phyloP scores from a whole-genome alignment of 1,140 invertebrate genomes.

The Pachyrhynchus sulphureomaculatus region DNA sequence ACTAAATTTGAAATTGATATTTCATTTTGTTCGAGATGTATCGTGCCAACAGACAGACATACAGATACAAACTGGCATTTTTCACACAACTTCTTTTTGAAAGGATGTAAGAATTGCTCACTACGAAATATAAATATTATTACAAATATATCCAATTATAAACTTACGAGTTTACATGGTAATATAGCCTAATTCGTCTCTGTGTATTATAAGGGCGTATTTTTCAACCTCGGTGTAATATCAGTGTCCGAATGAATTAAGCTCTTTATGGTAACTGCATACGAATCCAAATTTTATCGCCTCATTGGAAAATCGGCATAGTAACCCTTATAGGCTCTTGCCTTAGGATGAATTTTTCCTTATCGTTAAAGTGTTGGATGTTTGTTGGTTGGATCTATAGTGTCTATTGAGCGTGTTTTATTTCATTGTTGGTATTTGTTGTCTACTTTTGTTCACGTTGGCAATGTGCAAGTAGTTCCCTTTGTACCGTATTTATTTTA shows the following conservation, averaged over 20 bases:
- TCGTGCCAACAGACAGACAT: too few species aligned
- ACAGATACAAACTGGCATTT: too few species aligned
- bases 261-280: slow-evolving; percentile 40
- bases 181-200: slow-evolving; percentile 5
- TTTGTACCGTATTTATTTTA: slow-evolving; percentile 50
- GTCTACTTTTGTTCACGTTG: slow-evolving; percentile 48
- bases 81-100: too few species aligned
- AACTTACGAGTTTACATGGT: too few species aligned
- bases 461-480: slow-evolving; percentile 48
- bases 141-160: too few species aligned
- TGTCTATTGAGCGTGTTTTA: slow-evolving; percentile 52
- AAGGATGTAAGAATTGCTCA: too few species aligned
- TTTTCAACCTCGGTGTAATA: slow-evolving; percentile 38
- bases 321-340: slow-evolving; percentile 17
- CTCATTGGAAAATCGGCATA: slow-evolving; percentile 20
- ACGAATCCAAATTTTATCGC: slow-evolving; percentile 44
- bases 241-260: slow-evolving; percentile 49
- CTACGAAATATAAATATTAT: too few species aligned
- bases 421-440: slow-evolving; percentile 51
- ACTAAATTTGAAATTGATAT: too few species aligned
- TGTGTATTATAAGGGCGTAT: slow-evolving; percentile 23
- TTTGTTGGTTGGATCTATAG: slow-evolving; percentile 49
- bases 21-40: too few species aligned
- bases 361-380: slow-evolving; percentile 44
- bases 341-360: slow-evolving; percentile 34